phyloP scores from a whole-genome alignment of 2,888 invertebrate genomes.

The Eucera pruinosa region DNA sequence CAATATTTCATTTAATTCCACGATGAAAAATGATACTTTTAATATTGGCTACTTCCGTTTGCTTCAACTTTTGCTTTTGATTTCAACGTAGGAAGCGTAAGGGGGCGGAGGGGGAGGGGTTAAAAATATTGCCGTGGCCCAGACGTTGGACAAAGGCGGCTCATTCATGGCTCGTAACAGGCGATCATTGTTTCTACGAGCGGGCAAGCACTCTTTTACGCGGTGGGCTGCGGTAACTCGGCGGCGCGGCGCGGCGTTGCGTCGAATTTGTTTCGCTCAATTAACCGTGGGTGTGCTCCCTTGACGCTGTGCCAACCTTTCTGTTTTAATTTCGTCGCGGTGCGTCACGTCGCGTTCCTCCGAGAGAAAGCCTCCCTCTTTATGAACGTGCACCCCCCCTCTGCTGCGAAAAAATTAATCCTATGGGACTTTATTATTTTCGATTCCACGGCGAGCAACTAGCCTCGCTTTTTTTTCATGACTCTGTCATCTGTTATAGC shows the following conservation, averaged over 20 bases:
- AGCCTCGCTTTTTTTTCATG: not conserved
- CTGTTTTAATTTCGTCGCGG: conserved; percentile 64
- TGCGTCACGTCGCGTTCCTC: conserved; percentile 38
- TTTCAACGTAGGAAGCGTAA: not conserved
- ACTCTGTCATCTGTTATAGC: too few relatives aligned
- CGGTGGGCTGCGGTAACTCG: conserved; percentile 20
- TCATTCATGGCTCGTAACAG: conserved; percentile 43
- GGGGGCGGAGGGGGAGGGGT: not conserved
- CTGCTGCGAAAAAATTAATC: conserved; percentile 39
- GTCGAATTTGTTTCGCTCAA: conserved; percentile 66
- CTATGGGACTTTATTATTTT: conserved; percentile 48
- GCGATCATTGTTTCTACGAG: conserved; percentile 61
- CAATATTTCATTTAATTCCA: too few relatives aligned
- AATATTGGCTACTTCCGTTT: not conserved
- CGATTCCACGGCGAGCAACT: conserved; percentile 28
- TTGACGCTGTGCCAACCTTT: conserved; percentile 59
- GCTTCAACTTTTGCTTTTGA: not conserved
- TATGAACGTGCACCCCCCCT: conserved; percentile 24
- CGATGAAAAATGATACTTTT: not conserved
- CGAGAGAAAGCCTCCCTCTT: conserved; percentile 32
- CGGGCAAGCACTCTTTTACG: conserved; percentile 29
- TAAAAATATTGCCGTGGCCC: not conserved
- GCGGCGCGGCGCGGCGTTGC: conserved; percentile 53
- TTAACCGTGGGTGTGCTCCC: conserved; percentile 63
- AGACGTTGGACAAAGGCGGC: conserved; percentile 25